Percentiles rank a stretch among this genome's conserved stretches.
phyloP scores from a whole-genome alignment of 1,140 invertebrate genomes.

The Linepithema humile region DNA sequence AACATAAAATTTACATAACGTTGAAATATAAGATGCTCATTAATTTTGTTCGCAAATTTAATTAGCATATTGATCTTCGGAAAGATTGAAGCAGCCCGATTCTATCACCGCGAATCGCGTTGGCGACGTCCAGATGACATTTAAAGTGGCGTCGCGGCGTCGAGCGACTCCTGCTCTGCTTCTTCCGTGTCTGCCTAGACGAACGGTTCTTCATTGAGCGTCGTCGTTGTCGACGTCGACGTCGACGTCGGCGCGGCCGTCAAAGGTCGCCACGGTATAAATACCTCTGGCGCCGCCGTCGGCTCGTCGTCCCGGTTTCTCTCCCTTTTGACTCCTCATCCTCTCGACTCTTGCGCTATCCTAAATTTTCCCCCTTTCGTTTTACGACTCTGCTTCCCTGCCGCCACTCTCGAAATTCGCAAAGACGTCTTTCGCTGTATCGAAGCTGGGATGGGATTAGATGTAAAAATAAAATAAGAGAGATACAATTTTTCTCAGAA shows the following conservation, averaged over 20 bases:
- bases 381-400: not conserved
- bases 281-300: constrained; percentile 74
- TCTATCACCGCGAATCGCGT: not conserved
- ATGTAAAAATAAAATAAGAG: not conserved
- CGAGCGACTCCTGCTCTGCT: constrained; percentile 20
- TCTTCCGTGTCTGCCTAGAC: constrained; percentile 56
- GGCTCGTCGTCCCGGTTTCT: constrained; percentile 63
- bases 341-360: constrained; percentile 50
- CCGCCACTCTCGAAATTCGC: constrained; percentile 6
- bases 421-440: not conserved
- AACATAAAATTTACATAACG: too few relatives aligned
- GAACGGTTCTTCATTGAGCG: constrained; percentile 70
- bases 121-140: constrained; percentile 46
- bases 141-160: constrained; percentile 58
- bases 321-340: constrained; percentile 32
- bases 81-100: not conserved
- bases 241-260: constrained; percentile 65
- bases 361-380: constrained; percentile 30
- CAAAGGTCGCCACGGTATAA: constrained; percentile 76
- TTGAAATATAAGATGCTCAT: not conserved
- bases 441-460: not conserved
- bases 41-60: not conserved
- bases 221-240: constrained; percentile 55
- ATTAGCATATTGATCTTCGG: not conserved
- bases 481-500: not conserved